Evolutionary conservation across 2,797 vertebrate species (phyloP).

Genomic region (Sebastes variabilis): DNA sequence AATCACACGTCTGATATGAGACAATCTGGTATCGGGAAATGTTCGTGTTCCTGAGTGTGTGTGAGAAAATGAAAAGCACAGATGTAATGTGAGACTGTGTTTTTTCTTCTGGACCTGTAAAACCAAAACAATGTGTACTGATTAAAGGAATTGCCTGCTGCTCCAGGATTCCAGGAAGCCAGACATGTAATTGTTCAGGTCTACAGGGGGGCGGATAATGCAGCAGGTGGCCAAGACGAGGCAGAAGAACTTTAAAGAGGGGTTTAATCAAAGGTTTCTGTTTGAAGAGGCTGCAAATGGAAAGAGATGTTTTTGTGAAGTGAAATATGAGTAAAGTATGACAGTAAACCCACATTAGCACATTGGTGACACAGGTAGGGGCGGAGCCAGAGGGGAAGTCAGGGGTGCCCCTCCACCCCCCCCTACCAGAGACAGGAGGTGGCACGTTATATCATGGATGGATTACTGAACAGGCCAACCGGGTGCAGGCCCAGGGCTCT

Average conservation of each 20-base stretch:
- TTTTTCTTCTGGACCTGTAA: background rate
- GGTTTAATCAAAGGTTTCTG: background rate
- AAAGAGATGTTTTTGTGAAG: conserved; percentile 1
- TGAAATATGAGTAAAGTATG: background rate
- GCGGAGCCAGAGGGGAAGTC: background rate
- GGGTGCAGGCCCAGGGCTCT: background rate
- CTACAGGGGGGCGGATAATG: background rate
- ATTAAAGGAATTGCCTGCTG: conserved; percentile 22
- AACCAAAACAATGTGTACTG: background rate
- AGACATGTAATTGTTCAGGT: background rate
- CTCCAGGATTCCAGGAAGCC: conserved; percentile 30
- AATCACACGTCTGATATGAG: conserved; percentile 23
- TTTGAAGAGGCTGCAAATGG: conserved; percentile 8
- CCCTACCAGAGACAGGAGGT: background rate
- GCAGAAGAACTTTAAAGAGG: background rate
- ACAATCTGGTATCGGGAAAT: conserved; percentile 3
- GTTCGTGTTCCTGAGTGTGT: background rate
- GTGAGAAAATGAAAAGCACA: conserved; percentile 17
- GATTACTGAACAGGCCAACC: background rate
- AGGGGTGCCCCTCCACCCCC: too few relatives aligned
- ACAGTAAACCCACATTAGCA: background rate
- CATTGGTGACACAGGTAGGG: background rate
- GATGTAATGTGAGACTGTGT: background rate
- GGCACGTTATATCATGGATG: background rate
- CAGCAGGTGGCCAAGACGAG: conserved; percentile 1